A percentile compares a stretch with the other conserved stretches of the same genome.
Evolutionary conservation across 1,140 invertebrate genomes (phyloP).

Genomic region (Plodia interpunctella): DNA sequence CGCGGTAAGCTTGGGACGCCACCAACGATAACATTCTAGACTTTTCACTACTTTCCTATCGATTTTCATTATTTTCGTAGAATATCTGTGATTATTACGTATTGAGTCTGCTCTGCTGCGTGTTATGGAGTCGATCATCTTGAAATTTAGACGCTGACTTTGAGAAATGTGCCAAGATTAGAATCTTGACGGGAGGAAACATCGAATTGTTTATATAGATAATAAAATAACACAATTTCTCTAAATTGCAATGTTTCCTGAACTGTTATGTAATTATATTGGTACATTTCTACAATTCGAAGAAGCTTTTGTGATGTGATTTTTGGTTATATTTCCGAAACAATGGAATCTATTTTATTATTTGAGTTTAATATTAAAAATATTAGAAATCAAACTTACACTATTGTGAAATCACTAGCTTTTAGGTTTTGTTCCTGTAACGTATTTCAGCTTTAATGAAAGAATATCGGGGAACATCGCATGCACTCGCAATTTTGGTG

Average conservation of each 20-base stretch:
- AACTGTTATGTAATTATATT: slow-evolving; percentile 29
- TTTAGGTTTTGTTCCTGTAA: slow-evolving; percentile 45
- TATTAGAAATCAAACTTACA: slow-evolving; percentile 24
- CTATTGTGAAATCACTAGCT: slow-evolving; percentile 39
- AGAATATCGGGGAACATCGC: slow-evolving; percentile 48
- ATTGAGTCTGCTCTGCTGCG: slow-evolving; percentile 72
- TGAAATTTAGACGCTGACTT: slow-evolving; percentile 62
- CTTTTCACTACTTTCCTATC: slow-evolving; percentile 60
- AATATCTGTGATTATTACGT: slow-evolving; percentile 58
- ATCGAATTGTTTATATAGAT: background rate
- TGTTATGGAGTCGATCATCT: slow-evolving; percentile 67
- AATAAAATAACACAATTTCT: background rate
- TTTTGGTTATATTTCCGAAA: slow-evolving; percentile 54
- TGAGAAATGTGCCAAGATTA: slow-evolving; percentile 60
- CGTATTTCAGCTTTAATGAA: slow-evolving; percentile 41
- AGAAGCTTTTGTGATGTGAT: slow-evolving; percentile 75
- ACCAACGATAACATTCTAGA: slow-evolving; percentile 50
- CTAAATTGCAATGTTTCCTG: background rate
- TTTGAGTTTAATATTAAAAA: slow-evolving; percentile 41
- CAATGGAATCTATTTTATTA: slow-evolving; percentile 46
- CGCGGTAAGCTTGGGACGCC: slow-evolving; percentile 71
- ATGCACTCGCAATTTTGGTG: slow-evolving; percentile 59
- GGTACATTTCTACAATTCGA: slow-evolving; percentile 62
- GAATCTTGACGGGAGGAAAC: slow-evolving; percentile 1
- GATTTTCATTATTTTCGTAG: slow-evolving; percentile 71